Base-by-base conservation (phyloP, 2,797 vertebrate genomes). In the Argya squamiceps region DNA sequence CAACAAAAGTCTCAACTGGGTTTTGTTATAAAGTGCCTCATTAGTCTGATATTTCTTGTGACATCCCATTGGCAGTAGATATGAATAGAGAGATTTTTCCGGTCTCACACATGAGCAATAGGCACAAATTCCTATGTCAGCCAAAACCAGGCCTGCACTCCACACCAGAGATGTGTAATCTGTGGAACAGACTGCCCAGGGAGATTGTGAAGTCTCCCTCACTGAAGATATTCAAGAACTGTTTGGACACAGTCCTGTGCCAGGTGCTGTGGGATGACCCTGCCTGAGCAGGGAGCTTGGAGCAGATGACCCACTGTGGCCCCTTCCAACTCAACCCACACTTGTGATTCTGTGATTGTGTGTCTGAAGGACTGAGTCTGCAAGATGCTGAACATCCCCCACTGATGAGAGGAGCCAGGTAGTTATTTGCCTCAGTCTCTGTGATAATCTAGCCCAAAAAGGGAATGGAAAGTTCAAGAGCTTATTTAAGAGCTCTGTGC, bases 381-480 rank as follows among this genome's bases (percentile, higher is more conserved):
- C 37, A 81, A 78, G 69, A 88, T 63, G 69, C 64, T 86, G 85
- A 96, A 92, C 44, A 52, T n/a, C 80, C 85, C 74, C 68, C 1
- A 0, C 65, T 71, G 49, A 67, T 41, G 89, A 95, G 78, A 93
- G 67, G 11, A 94, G 88, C 56, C 90, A 96, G 96, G 93, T 93
- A 94, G 68, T 81, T 95, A 91, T 76, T 90, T 90, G 88, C 70
- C 29, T 93, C 63, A 70, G 89, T 73, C 77, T 88, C 83, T 56
- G 41, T 7, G 39, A 90, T 84, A 81, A 94, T 77, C 70, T 64
- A 93, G 60, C 92, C 94, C 89, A 90, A 95, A 96, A 96, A 97
- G 93, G 96, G 94, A 97, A 93, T 95, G 96, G 96, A 96, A 97
- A 97, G 69, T 95, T 96, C 82, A 95, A 88, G 65, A 93, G 93